Percentiles rank a stretch among this genome's conserved stretches.
Conservation (phyloP, 2,113 vertebrate genomes). For the Heterotilapia buettikoferi region DNA sequence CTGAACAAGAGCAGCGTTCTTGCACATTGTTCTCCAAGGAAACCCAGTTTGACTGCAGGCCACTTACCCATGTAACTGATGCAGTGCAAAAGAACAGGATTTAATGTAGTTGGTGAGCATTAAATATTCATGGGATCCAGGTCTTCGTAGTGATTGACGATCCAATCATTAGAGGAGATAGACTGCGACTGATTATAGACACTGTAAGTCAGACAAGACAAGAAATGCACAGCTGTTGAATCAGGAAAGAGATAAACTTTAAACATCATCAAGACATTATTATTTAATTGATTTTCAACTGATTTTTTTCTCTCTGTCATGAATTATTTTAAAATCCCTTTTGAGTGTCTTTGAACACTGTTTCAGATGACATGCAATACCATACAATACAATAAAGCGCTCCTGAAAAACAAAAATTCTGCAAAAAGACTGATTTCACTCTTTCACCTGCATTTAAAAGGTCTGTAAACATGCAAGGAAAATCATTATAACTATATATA, state of each 20-base stretch:
- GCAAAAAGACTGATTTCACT: not conserved
- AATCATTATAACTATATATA: not conserved
- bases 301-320: not conserved
- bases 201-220: slow-evolving; percentile 5
- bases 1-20: slow-evolving; percentile 13
- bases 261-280: not conserved
- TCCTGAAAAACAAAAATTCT: not conserved
- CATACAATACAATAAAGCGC: not conserved
- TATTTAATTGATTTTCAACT: not conserved
- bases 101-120: slow-evolving; percentile 23
- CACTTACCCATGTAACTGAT: slow-evolving; percentile 5
- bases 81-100: not conserved
- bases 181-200: slow-evolving; percentile 14
- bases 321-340: not conserved
- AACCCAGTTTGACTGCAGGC: not conserved
- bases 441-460: not conserved
- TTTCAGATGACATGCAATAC: not conserved
- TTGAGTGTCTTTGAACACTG: not conserved
- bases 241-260: not conserved
- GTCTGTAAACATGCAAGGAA: not conserved
- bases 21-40: slow-evolving; percentile 11
- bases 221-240: not conserved
- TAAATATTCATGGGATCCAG: slow-evolving; percentile 32
- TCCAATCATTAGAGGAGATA: slow-evolving; percentile 17
- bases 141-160: slow-evolving; percentile 19